Conservation (phyloP, 2,888 invertebrate species). For the Zonitis immaculata region DNA sequence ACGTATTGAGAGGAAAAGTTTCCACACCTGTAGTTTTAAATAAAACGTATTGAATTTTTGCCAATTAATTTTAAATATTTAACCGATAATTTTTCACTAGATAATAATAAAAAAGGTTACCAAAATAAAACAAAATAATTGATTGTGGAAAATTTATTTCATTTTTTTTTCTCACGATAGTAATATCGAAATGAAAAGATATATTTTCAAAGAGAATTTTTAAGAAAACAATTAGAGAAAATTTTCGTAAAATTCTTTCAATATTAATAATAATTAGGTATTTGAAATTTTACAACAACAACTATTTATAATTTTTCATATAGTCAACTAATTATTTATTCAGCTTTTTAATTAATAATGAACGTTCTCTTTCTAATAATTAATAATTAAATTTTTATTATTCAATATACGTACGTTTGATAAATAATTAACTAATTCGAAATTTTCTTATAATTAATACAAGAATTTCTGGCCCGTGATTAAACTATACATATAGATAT, state of each 20-base stretch:
- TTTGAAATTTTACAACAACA: conserved; percentile 20
- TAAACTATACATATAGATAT: background rate
- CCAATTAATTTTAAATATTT: conserved; percentile 8
- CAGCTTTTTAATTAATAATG: conserved; percentile 2
- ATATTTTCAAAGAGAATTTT: conserved; percentile 8
- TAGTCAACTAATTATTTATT: conserved; percentile 19
- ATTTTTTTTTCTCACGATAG: conserved; percentile 9
- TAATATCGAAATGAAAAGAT: conserved; percentile 13
- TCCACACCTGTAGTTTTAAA: conserved; percentile 7
- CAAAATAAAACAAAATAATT: background rate
- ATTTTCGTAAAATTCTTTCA: conserved; percentile 18
- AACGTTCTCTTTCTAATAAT: conserved; percentile 16
- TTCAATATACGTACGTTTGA: background rate
- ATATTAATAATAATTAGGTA: conserved; percentile 12
- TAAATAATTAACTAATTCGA: background rate
- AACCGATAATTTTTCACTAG: too few species aligned
- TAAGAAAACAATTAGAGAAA: conserved; percentile 18
- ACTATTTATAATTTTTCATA: conserved; percentile 12
- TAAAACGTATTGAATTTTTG: conserved; percentile 10
- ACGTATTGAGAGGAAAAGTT: background rate
- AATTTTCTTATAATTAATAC: too few species aligned
- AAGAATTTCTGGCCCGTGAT: background rate
- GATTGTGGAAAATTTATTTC: conserved; percentile 21
- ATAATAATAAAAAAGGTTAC: background rate
- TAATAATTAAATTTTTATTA: conserved; percentile 15